Base-by-base conservation (phyloP, 2,888 invertebrate genomes). In the Zygaena filipendulae region DNA sequence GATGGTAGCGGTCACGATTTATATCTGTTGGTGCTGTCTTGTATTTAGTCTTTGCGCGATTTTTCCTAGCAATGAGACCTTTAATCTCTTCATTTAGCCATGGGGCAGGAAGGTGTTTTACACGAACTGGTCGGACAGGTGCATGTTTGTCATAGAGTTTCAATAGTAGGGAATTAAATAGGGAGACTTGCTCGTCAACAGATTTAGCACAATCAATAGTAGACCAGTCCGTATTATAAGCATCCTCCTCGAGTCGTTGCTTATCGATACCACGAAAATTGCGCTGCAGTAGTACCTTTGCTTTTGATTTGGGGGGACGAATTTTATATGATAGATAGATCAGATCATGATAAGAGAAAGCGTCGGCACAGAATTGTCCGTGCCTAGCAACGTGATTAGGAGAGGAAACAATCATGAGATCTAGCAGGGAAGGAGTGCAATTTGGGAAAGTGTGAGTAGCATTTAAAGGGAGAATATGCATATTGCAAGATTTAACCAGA, bases 301-400 rank as follows among this genome's bases (percentile, higher is more conserved):
- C 8, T 9, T 19, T 19, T n/a, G 19, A 8, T 3, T 19, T 19
- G 9, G 19, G 19, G 6, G 19, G 19, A 19, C 19, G 19, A 3
- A 19, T 4, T 3, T 19, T 19, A 6, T 19, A 19, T n/a, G 19
- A 19, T 2, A 35, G n/a, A 9, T 27, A 39, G 3, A 39, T 27
- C 4, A 35, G 16, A 11, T 39, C 35, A 9, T 39, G 39, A 26
- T 36, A 27, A 3, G 35, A 39, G 11, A 33, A 37, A n/a, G 30
- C 21, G 7, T 29, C 24, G n/a, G 36, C 35, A 6, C 25, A 13
- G 2, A 23, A 14, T 19, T 37, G 39, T 5, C 37, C 37, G 25
- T 37, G 32, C n/a, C 20, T 20, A 8, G 13, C 9, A 8, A 36
- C 39, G 14, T 32, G 21, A 13, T 25, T 9, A 21, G 21, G 29